Evolutionary conservation across 2,113 vertebrate species (phyloP), one percentile per base, ranked within the genome.

Genomic region (Marmota monax): DNA sequence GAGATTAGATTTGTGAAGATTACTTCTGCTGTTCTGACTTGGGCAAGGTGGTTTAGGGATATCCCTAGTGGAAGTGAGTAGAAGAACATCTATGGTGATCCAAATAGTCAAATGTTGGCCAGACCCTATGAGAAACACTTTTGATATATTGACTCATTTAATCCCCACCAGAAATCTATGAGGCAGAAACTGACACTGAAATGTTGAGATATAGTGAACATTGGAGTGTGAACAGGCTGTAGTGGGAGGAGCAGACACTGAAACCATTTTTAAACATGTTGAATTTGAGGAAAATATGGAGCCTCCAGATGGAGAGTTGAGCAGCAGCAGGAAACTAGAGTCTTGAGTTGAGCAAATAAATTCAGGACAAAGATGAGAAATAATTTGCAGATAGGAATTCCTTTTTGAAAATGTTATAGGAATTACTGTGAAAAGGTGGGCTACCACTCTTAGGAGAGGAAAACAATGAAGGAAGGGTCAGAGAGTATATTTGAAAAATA

Each of bases 71-170:
- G 37, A 69, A 34, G 67, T 48, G 61, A 84, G 23, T 29, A 34
- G 23, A 63, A 65, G 73, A 63, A 72, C 42, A 73, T 48, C 65
- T 82, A 27, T 51, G 85, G 67, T 92, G 34, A 77, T 61, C 23
- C 27, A 83, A 86, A 56, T 72, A 77, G 61, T 23, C 27, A 83
- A 92, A 63, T 80, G 88, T 84, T 69, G 94, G 23, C 77, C 8
- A 90, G 74, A 67, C 10, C 27, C 25, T 72, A 9, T 73, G 27
- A n/a, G 85, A 67, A 88, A 84, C 1, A 37, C 2, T 5, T 45
- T 58, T 63, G 53, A 37, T 51, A 48, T 37, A 67, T 9, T 45
- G 37, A 45, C 67, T 82, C 84, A n/a, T 27, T 20, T 58, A 82
- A 37, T 14, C 34, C 16, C 70, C 45, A 45, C 53, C 25, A n/a